Base-by-base conservation (phyloP, 2,797 vertebrate species). In the Neoniphon sammara region DNA sequence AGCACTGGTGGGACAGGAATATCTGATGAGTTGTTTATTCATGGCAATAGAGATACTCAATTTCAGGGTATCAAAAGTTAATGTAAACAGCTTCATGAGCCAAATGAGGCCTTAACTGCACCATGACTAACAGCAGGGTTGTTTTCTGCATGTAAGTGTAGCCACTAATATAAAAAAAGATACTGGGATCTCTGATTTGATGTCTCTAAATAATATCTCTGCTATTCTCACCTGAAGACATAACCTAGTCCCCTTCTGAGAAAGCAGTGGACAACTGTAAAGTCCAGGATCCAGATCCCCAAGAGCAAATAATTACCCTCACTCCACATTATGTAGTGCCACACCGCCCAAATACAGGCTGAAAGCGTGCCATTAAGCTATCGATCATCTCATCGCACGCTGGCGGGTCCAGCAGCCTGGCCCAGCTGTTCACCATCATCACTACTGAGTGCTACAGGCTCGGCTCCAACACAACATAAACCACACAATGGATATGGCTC, bases 391-490 rank as follows among this genome's bases (percentile, higher is more conserved):
- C 75, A 72, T 78, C 52, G 25, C 59, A 31, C 36, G 18, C 53
- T 4, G 23, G 46, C 3, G 3, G 70, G 75, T 76, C 17, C 21
- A 14, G 77, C 70, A 67, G 70, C 71, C 62, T 0, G 69, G 70
- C 77, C 72, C 87, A 87, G 89, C 84, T 89, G 87, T 84, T 88
- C 66, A 47, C 77, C 78, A 81, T 90, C 86, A 88, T 89, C 82
- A 46, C 61, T 56, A 12, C 74, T 81, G 68, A 91, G 82, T 69
- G 71, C 71, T 78, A 59, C 55, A 54, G 84, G 84, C 86, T 85
- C 20, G 3, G 54, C 50, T 84, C 81, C 86, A 87, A 42, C 42
- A 68, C 21, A 63, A 53, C 21, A 62, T 42, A 55, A 63, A 52
- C 55, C 49, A 6, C 60, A 75, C 85, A 75, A 85, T 60, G 78